A percentile compares a stretch with the other conserved stretches of the same genome.
These are phyloP conservation scores for Myrmecobius fasciatus DNA, from an alignment of 2,113 vertebrate genomes.

Conservation along the genomic window DNA sequence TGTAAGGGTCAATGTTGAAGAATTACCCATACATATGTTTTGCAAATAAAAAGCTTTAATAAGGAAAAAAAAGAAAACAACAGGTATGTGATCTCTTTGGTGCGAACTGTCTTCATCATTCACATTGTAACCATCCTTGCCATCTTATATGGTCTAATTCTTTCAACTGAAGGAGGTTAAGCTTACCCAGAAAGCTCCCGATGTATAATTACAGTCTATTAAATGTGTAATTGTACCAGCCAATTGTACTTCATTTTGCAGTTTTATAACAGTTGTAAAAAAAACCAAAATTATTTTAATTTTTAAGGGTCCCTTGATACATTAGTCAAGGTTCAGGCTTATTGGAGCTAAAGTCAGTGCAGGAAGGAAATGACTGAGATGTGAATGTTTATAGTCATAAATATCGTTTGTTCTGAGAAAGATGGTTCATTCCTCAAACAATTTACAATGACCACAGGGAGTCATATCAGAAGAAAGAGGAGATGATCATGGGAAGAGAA, in stretches of 20 bases:
- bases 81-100: too few relatives aligned
- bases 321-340: conserved; percentile 67
- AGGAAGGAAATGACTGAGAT: conserved; percentile 62
- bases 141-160: too few relatives aligned
- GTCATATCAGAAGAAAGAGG: background rate
- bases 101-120: too few relatives aligned
- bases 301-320: conserved; percentile 65
- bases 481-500: background rate
- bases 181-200: too few relatives aligned
- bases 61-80: too few relatives aligned
- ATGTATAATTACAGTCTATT: too few relatives aligned
- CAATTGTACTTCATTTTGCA: conserved; percentile 66
- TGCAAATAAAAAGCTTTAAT: too few relatives aligned
- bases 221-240: conserved; percentile 59
- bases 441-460: background rate
- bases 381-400: conserved; percentile 49
- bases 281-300: conserved; percentile 73
- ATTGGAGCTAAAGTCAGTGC: conserved; percentile 61
- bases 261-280: conserved; percentile 72
- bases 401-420: conserved; percentile 60
- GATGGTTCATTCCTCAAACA: background rate
- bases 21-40: too few relatives aligned
- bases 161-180: too few relatives aligned
- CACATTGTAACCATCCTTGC: too few relatives aligned
- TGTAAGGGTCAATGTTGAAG: too few relatives aligned